Conservation (phyloP, 2,797 vertebrate genomes). For the Enteromius thamalakanensis region DNA sequence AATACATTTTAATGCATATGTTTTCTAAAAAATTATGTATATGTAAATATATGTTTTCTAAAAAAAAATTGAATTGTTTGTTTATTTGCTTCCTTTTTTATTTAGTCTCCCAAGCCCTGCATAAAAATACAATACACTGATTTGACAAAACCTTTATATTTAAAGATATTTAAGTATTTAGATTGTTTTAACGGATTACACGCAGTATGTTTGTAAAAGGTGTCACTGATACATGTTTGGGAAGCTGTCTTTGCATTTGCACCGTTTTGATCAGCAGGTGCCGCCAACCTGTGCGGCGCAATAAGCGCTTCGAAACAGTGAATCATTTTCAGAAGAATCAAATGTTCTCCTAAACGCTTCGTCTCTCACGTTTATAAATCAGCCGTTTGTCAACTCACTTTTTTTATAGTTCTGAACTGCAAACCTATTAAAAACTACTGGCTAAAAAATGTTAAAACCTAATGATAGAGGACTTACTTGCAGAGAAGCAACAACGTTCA, state of each 20-base stretch:
- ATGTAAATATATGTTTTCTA: neutral
- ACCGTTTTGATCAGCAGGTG: neutral
- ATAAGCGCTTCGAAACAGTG: neutral
- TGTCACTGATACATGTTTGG: neutral
- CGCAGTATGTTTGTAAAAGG: neutral
- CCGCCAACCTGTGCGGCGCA: neutral
- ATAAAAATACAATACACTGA: neutral
- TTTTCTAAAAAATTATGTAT: no score
- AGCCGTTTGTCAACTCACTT: neutral
- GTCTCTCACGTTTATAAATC: neutral
- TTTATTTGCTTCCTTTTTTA: no score
- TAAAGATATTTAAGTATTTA: neutral
- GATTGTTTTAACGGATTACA: no score
- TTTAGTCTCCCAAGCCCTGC: neutral
- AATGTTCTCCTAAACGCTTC: no score
- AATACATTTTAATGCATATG: no score
- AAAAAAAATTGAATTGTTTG: neutral
- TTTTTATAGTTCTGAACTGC: neutral
- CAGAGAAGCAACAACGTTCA: neutral
- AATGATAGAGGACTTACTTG: conserved; percentile 3
- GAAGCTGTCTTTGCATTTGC: neutral
- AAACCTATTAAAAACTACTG: neutral
- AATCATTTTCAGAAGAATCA: neutral
- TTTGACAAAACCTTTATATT: neutral
- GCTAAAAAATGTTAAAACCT: neutral